Conservation (phyloP, 35 echinoderm and acorn worm species). For the Amphiura filiformis region DNA sequence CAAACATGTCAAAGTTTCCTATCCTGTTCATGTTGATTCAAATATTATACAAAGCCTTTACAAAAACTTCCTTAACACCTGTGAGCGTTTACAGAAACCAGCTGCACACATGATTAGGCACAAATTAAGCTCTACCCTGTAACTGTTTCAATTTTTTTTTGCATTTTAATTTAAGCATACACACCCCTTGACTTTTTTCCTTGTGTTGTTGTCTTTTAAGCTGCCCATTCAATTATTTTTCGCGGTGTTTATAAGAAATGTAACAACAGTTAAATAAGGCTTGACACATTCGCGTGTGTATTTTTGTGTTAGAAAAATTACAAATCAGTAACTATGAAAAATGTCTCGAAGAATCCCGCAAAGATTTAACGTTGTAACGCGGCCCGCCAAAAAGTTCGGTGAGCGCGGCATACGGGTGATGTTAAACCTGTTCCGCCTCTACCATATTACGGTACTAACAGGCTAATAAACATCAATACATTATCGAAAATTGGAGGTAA, state of each 20-base stretch:
- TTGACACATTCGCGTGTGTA: neutral
- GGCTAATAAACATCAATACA: neutral
- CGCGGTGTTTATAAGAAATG: neutral
- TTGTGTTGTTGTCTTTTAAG: neutral
- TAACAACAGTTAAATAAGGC: neutral
- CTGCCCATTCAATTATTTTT: neutral
- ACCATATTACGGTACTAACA: neutral
- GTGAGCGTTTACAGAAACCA: neutral
- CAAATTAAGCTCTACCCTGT: neutral
- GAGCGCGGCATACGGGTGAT: neutral
- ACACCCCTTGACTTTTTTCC: neutral
- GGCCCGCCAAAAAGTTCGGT: neutral
- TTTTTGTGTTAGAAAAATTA: neutral
- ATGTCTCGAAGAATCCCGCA: neutral
- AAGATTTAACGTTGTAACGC: neutral
- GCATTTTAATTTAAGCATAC: neutral
- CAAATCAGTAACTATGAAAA: neutral
- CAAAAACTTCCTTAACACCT: neutral
- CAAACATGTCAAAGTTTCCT: neutral
- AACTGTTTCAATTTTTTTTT: neutral
- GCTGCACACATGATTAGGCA: neutral
- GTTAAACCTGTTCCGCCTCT: neutral
- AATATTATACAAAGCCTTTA: neutral
- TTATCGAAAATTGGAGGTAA: slow-evolving; percentile 1
- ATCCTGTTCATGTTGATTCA: neutral